Conservation (phyloP, 2,888 invertebrate species). For the Stramonita haemastoma region DNA sequence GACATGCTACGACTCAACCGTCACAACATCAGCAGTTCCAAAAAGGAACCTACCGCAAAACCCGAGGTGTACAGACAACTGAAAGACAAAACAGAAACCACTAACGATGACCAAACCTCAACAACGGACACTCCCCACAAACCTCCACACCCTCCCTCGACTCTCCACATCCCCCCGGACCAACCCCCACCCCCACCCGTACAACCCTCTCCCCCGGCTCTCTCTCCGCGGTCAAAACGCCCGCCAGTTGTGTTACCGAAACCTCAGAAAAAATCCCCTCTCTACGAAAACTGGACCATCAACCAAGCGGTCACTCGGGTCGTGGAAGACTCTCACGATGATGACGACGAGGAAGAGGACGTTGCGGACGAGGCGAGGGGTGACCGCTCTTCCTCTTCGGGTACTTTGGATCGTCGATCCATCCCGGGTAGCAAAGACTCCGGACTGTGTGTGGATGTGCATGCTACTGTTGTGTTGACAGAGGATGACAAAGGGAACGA, state of each 20-base stretch:
- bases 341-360: conserved; percentile 14
- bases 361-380: conserved; percentile 14
- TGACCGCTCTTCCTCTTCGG: not conserved
- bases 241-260: not conserved
- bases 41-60: not conserved
- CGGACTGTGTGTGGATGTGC: conserved; percentile 19
- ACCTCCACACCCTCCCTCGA: not conserved
- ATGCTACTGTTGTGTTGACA: not conserved
- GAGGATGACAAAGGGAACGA: too few species aligned
- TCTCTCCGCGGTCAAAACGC: not conserved
- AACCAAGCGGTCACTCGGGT: conserved; percentile 51
- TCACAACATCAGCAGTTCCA: not conserved
- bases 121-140: not conserved
- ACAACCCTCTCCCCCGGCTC: not conserved
- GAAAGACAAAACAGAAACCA: not conserved
- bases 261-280: conserved; percentile 35
- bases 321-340: not conserved
- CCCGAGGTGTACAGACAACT: conserved; percentile 32
- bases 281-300: conserved; percentile 58
- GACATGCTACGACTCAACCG: conserved; percentile 14
- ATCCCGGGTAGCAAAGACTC: conserved; percentile 30
- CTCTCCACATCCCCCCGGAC: not conserved
- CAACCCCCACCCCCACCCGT: not conserved
- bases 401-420: not conserved
- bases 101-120: not conserved